Percentiles rank a stretch among this genome's conserved stretches.
phyloP scores from a whole-genome alignment of 2,113 vertebrate genomes.

The Pan troglodytes region DNA sequence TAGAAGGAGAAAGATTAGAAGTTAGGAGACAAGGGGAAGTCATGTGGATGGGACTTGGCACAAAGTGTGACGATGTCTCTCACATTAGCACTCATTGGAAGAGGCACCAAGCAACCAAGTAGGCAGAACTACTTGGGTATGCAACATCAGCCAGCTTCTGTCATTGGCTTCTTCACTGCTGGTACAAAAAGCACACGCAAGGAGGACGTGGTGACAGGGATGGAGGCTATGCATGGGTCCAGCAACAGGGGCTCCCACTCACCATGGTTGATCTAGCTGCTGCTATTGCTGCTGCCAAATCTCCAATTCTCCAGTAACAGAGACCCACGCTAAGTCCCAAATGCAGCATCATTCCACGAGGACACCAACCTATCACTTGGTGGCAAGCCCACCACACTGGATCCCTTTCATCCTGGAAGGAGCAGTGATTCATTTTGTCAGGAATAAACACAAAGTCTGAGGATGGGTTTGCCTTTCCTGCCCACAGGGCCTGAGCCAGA shows the following conservation, averaged over 20 bases:
- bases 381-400: neutral
- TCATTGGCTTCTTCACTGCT: neutral
- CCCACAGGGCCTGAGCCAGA: neutral
- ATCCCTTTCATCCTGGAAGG: conserved; percentile 1
- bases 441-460: neutral
- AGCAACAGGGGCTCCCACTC: rapidly evolving
- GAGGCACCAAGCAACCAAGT: neutral
- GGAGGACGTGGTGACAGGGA: neutral
- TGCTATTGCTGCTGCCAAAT: no score
- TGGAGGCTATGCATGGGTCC: neutral
- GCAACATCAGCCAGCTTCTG: neutral
- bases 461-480: neutral
- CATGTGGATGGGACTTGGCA: neutral
- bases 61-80: neutral
- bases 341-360: neutral
- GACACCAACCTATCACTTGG: neutral
- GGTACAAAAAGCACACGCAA: neutral
- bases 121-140: neutral
- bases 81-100: neutral
- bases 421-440: neutral
- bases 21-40: neutral
- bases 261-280: no score
- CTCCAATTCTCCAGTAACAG: neutral
- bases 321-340: neutral
- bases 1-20: neutral